These are phyloP conservation scores for Gymnocephalus cernua DNA, from an alignment of 2,113 vertebrate species.

Conservation along the genomic window DNA sequence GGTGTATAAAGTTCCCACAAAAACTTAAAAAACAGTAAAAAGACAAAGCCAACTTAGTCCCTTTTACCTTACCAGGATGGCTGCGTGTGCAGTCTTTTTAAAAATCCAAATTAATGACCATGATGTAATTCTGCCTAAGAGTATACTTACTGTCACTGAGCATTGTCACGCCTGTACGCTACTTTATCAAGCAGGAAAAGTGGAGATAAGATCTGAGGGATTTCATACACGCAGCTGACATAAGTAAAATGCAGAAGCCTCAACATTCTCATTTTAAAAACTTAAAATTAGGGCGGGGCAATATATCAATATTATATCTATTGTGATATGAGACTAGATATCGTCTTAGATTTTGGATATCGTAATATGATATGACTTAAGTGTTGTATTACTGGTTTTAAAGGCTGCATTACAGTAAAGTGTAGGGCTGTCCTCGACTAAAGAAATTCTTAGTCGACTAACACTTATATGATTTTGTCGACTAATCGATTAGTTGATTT, in stretches of 20 bases:
- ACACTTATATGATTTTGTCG: too few relatives aligned
- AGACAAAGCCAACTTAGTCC: neutral
- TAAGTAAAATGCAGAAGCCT: neutral
- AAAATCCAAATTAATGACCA: neutral
- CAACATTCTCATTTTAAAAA: neutral
- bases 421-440: too few relatives aligned
- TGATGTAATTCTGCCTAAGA: neutral
- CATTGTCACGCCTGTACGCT: neutral
- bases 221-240: neutral
- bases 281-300: too few relatives aligned
- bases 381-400: too few relatives aligned
- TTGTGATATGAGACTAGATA: too few relatives aligned
- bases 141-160: neutral
- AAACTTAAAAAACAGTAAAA: neutral
- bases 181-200: conserved; percentile 10
- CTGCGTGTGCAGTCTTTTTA: neutral
- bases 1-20: neutral
- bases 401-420: too few relatives aligned
- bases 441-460: too few relatives aligned
- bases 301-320: too few relatives aligned
- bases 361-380: too few relatives aligned
- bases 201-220: neutral
- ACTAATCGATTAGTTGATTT: too few relatives aligned
- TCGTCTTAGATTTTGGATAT: too few relatives aligned
- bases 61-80: neutral